These are phyloP conservation scores for Drosophila athabasca DNA, from an alignment of 1,140 invertebrate genomes.

Conservation along the genomic window DNA sequence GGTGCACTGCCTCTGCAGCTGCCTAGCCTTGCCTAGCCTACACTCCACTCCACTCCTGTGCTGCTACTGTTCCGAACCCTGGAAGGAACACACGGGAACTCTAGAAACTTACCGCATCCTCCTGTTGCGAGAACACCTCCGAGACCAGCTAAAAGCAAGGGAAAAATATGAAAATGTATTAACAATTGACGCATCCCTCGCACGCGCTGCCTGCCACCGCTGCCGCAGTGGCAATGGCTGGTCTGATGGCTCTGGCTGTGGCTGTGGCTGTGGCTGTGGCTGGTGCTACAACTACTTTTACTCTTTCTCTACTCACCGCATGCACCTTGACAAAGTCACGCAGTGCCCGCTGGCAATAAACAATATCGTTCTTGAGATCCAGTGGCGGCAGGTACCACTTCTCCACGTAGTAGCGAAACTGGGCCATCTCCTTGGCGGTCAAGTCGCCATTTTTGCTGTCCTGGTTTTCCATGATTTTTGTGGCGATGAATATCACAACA, in stretches of 20 bases:
- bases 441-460: slow-evolving; percentile 21
- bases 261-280: too few species aligned
- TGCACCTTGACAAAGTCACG: slow-evolving; percentile 79
- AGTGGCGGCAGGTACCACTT: slow-evolving; percentile 70
- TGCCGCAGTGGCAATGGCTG: too few species aligned
- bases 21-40: too few species aligned
- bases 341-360: slow-evolving; percentile 79
- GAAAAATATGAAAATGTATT: neutral
- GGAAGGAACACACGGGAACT: neutral
- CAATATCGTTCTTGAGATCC: slow-evolving; percentile 78
- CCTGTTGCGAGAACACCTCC: slow-evolving; percentile 73
- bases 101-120: slow-evolving; percentile 67
- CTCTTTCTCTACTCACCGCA: slow-evolving; percentile 54
- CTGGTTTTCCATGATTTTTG: slow-evolving; percentile 16
- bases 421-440: slow-evolving; percentile 18
- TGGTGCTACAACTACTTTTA: neutral
- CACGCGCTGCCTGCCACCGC: too few species aligned
- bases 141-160: slow-evolving; percentile 66
- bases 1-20: neutral
- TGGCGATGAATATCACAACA: slow-evolving; percentile 15
- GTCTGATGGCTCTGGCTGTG: too few species aligned
- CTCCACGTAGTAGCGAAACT: slow-evolving; percentile 70
- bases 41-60: too few species aligned
- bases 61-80: too few species aligned
- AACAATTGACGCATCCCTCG: neutral